Conservation (phyloP, 2,797 vertebrate species). For the Phalloptychus januarius region DNA sequence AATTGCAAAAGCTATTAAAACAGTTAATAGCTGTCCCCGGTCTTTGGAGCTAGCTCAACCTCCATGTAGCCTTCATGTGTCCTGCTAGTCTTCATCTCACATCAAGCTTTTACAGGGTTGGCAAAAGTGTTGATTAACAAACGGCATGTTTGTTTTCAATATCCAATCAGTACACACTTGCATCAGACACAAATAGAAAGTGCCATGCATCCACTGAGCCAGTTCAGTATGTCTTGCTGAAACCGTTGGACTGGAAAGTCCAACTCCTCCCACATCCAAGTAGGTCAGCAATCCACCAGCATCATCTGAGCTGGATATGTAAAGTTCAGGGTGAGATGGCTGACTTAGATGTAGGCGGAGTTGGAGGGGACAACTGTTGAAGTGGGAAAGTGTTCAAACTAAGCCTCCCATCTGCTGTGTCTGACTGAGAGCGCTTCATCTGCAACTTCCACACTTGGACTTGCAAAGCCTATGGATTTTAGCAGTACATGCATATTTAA, state of each 20-base stretch:
- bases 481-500: neutral
- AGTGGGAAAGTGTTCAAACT: neutral
- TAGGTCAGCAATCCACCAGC: neutral
- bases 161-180: neutral
- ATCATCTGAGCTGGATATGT: neutral
- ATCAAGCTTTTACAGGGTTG: neutral
- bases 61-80: neutral
- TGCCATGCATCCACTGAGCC: neutral
- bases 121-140: neutral
- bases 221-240: neutral
- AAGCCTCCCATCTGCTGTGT: slow-evolving; percentile 1
- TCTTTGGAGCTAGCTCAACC: neutral
- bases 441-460: neutral
- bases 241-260: neutral
- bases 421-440: neutral
- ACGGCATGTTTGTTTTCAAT: neutral
- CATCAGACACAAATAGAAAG: neutral
- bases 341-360: neutral
- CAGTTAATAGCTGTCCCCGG: no score
- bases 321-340: neutral
- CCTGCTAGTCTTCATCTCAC: neutral
- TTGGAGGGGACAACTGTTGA: neutral
- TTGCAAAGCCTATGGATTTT: neutral
- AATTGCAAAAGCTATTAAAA: no score
- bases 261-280: neutral